Evolutionary conservation across 2,797 vertebrate genomes (phyloP), one percentile per base, ranked within the genome.

Genomic region (Manis pentadactyla): DNA sequence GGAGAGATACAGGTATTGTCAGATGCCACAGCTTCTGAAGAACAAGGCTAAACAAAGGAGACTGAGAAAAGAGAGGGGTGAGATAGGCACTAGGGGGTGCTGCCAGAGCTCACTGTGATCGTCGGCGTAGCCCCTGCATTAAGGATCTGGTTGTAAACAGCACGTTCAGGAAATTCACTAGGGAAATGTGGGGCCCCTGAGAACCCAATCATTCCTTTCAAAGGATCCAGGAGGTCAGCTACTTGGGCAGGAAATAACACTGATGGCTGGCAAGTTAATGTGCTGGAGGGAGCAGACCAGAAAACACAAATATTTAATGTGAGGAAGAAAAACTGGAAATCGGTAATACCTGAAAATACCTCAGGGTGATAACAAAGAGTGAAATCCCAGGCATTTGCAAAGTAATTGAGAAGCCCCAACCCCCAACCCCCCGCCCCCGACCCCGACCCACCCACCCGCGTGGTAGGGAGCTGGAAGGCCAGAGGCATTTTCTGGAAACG

Each of bases 261-360:
- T 23, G 59, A 85, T 31, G 31, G 21, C 63, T 92, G 90, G 46
- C 34, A 89, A 94, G 93, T 95, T 71, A 96, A 85, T 68, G 75
- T 18, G 4, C 51, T 93, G 51, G 46, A 84, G 89, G 64, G 53
- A 96, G 94, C n/a, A 95, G 92, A 93, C 89, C 69, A 81, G 85
- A 97, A 96, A 95, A 92, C 55, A 85, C 91, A 74, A 84, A 71
- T 79, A 91, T 87, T 93, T 91, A 95, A 85, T 63, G 34, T 82
- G 74, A 90, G 34, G 37, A 90, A 91, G 79, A 96, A 97, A 97
- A 94, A 90, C 23, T 61, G 27, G 23, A 87, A 95, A 95, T 97
- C 96, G 78, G 12, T 93, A 96, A 90, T 75, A 73, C 42, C 79
- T 21, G 42, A 86, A 83, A 88, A 95, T 83, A 90, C 93, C 81